Conservation (phyloP, 2,113 vertebrate species). For the Periophthalmus modestus region DNA sequence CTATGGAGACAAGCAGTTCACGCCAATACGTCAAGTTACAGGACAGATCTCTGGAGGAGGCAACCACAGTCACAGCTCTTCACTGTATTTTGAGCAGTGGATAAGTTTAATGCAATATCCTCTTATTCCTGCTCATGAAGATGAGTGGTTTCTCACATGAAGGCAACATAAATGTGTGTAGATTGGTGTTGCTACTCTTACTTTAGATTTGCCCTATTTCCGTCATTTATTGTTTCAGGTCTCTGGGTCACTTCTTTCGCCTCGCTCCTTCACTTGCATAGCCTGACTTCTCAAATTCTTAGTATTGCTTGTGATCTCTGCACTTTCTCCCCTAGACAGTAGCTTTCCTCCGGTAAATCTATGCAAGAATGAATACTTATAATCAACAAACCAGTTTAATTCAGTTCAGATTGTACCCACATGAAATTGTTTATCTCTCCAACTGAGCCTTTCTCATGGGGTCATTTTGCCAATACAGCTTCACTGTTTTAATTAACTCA, state of each 20-base stretch:
- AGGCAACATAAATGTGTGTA: background rate
- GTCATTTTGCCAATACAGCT: constrained; percentile 52
- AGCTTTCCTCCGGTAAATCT: constrained; percentile 24
- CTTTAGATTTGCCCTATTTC: background rate
- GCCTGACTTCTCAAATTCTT: constrained; percentile 37
- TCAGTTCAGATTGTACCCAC: constrained; percentile 30
- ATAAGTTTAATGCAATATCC: too few relatives aligned
- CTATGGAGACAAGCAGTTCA: too few relatives aligned
- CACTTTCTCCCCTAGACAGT: constrained; percentile 6
- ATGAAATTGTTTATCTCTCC: constrained; percentile 34
- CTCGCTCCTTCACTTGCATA: constrained; percentile 22
- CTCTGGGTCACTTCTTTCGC: constrained; percentile 30
- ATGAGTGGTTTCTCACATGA: too few relatives aligned
- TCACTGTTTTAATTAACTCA: constrained; percentile 66
- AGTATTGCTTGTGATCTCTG: constrained; percentile 21
- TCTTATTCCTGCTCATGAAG: too few relatives aligned
- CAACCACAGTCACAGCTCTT: too few relatives aligned
- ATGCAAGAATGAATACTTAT: constrained; percentile 46
- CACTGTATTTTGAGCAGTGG: too few relatives aligned
- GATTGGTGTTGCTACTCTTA: background rate
- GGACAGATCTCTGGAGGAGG: too few relatives aligned
- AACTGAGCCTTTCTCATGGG: constrained; percentile 22
- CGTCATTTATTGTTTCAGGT: constrained; percentile 22
- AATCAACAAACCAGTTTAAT: constrained; percentile 22
- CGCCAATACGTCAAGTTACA: too few relatives aligned